Percentiles rank a stretch among this genome's conserved stretches.
Evolutionary conservation across 1,140 invertebrate genomes (phyloP).

Genomic region (Trichomalopsis sarcophagae): DNA sequence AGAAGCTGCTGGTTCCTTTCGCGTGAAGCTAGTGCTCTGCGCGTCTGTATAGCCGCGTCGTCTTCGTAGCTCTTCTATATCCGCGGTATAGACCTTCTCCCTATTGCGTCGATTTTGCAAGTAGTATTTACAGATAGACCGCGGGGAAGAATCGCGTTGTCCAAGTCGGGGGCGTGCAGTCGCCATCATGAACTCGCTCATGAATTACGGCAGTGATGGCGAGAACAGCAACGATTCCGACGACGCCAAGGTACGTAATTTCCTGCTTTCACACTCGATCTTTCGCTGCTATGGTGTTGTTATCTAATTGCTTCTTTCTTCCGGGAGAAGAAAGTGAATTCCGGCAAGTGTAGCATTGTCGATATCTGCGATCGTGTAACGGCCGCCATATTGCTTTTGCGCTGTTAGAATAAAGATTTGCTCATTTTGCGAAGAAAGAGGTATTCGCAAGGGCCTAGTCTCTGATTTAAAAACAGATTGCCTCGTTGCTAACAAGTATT

Average conservation of each 20-base stretch:
- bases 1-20: too few relatives aligned
- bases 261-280: neutral
- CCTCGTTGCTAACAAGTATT: too few relatives aligned
- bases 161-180: neutral
- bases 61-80: too few relatives aligned
- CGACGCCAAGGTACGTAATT: conserved; percentile 65
- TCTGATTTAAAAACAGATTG: too few relatives aligned
- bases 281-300: neutral
- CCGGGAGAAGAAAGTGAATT: neutral
- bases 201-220: conserved; percentile 72
- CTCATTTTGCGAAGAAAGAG: neutral
- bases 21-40: too few relatives aligned
- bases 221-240: conserved; percentile 72
- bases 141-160: neutral
- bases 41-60: too few relatives aligned
- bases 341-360: neutral
- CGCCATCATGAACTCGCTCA: conserved; percentile 73
- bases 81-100: too few relatives aligned
- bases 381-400: conserved; percentile 30
- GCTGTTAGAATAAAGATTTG: neutral
- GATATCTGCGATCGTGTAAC: neutral
- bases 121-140: neutral
- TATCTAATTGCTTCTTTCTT: neutral
- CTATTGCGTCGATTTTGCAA: too few relatives aligned
- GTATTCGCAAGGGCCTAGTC: neutral